Evolutionary conservation across 2,888 invertebrate genomes (phyloP).

Genomic region (Diarsia dahlii): DNA sequence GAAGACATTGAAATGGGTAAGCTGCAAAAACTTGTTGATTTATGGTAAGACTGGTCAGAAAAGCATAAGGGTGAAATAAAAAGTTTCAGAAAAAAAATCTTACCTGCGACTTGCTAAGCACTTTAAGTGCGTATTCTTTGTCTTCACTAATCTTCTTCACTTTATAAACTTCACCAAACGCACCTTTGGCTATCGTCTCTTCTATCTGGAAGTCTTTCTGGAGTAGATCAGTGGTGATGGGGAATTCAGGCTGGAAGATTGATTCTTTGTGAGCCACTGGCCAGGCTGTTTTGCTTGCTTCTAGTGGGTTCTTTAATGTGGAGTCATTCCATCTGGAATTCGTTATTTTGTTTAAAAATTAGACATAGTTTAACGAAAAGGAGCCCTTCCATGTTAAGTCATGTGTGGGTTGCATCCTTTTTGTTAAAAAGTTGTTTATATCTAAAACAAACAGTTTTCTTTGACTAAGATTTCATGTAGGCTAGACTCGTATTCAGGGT

Average conservation of each 20-base stretch:
- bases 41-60: slow-evolving; percentile 1
- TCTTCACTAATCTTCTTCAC: slow-evolving; percentile 92
- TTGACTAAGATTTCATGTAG: not conserved
- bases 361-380: not conserved
- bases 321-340: slow-evolving; percentile 92
- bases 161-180: slow-evolving; percentile 97
- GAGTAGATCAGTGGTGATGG: slow-evolving; percentile 91
- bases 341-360: not conserved
- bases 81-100: slow-evolving; percentile 54
- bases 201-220: slow-evolving; percentile 92
- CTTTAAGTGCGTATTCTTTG: slow-evolving; percentile 96
- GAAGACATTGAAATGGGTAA: not conserved
- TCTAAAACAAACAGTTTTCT: slow-evolving; percentile 36
- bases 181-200: slow-evolving; percentile 95
- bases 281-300: slow-evolving; percentile 94
- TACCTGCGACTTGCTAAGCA: slow-evolving; percentile 95
- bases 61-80: not conserved
- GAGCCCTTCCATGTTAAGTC: not conserved
- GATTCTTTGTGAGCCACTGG: slow-evolving; percentile 96
- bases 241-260: slow-evolving; percentile 97
- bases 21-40: not conserved
- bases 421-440: not conserved
- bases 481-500: not conserved
- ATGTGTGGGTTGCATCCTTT: not conserved
- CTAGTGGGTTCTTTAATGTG: slow-evolving; percentile 91